Evolutionary conservation across 2,888 invertebrate species (phyloP).

Genomic region (Athalia cordata): DNA sequence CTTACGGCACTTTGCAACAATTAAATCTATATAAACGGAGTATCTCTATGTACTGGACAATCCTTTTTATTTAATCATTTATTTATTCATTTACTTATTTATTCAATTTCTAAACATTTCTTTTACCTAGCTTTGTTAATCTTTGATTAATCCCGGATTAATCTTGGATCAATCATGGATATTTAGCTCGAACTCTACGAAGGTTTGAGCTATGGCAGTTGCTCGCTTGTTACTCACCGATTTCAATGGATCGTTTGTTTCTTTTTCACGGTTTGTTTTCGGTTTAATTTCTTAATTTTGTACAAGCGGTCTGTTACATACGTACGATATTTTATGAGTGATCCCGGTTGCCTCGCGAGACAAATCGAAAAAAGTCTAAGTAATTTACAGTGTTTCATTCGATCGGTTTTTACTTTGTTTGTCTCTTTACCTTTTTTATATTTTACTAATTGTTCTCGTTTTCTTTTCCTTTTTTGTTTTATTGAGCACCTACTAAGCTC

Average conservation of each 20-base stretch:
- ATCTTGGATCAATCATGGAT: slow-evolving; percentile 35
- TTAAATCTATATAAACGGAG: slow-evolving; percentile 35
- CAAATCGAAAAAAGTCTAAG: slow-evolving; percentile 41
- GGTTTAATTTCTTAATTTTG: slow-evolving; percentile 49
- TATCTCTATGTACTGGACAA: slow-evolving; percentile 58
- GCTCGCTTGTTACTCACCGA: slow-evolving; percentile 70
- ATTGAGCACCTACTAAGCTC: slow-evolving; percentile 45
- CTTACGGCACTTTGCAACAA: slow-evolving; percentile 42
- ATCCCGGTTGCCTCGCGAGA: slow-evolving; percentile 38
- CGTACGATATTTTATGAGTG: slow-evolving; percentile 6
- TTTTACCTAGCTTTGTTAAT: slow-evolving; percentile 26
- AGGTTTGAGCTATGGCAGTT: slow-evolving; percentile 70
- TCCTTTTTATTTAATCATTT: slow-evolving; percentile 50
- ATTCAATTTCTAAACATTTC: slow-evolving; percentile 15
- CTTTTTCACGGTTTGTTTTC: slow-evolving; percentile 43
- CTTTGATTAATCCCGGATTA: slow-evolving; percentile 30
- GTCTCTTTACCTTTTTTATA: slow-evolving; percentile 5
- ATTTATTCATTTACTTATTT: slow-evolving; percentile 13
- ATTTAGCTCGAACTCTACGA: slow-evolving; percentile 64
- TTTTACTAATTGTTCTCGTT: neutral
- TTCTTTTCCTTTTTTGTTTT: neutral
- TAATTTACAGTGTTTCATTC: slow-evolving; percentile 36
- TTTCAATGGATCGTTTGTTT: slow-evolving; percentile 46
- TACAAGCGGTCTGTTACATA: slow-evolving; percentile 34
- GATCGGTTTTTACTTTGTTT: slow-evolving; percentile 46